Percentiles rank a stretch among this genome's conserved stretches.
Conservation (phyloP, 2,888 invertebrate species). For the Spodoptera littoralis region DNA sequence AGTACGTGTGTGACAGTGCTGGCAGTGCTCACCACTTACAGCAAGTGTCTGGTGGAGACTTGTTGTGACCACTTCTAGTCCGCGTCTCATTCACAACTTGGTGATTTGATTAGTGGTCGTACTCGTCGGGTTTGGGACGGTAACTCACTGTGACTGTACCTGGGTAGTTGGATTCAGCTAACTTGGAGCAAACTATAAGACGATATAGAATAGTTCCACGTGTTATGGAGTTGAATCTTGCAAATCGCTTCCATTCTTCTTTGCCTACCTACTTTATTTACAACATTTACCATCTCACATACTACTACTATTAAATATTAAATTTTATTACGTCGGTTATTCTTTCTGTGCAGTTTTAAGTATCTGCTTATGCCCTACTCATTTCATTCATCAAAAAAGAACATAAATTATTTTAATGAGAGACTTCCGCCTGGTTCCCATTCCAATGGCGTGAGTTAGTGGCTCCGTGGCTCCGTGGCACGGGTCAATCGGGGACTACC, state of each 20-base stretch:
- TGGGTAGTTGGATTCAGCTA: too few relatives aligned
- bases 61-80: slow-evolving; percentile 31
- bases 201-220: too few relatives aligned
- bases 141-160: slow-evolving; percentile 17
- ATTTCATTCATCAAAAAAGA: too few relatives aligned
- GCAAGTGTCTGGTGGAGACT: slow-evolving; percentile 10
- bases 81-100: slow-evolving; percentile 35
- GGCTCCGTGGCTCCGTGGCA: background rate
- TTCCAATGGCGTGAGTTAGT: slow-evolving; percentile 20
- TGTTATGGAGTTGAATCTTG: too few relatives aligned
- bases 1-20: background rate
- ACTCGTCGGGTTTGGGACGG: slow-evolving; percentile 25
- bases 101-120: slow-evolving; percentile 46
- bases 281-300: too few relatives aligned
- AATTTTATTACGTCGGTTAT: too few relatives aligned
- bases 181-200: too few relatives aligned
- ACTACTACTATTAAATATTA: too few relatives aligned
- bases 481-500: slow-evolving; percentile 47
- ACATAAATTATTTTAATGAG: slow-evolving; percentile 13
- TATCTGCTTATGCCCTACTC: too few relatives aligned
- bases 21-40: background rate
- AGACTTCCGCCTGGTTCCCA: slow-evolving; percentile 19
- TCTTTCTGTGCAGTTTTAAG: too few relatives aligned
- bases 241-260: too few relatives aligned
- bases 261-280: too few relatives aligned